Evolutionary conservation across 2,888 invertebrate species (phyloP).

Genomic region (Cotesia congregata): DNA sequence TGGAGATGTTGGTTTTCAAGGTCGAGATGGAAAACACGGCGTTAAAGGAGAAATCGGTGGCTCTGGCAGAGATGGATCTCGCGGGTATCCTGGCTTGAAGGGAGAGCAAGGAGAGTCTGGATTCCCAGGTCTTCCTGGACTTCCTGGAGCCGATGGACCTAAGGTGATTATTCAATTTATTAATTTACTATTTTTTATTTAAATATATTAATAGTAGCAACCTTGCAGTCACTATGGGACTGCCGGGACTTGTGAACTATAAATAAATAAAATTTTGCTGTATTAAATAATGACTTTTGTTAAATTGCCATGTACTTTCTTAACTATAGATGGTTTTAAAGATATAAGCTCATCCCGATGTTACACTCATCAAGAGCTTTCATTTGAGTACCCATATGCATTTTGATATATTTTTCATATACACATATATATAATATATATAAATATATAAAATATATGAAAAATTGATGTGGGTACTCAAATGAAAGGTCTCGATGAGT

Average conservation of each 20-base stretch:
- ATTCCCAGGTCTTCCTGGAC: slow-evolving; percentile 72
- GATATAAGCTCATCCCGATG: too few relatives aligned
- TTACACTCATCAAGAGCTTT: too few relatives aligned
- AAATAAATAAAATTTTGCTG: background rate
- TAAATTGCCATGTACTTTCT: too few relatives aligned
- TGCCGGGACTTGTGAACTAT: background rate
- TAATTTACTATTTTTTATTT: background rate
- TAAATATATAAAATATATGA: too few relatives aligned
- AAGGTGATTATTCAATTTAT: slow-evolving; percentile 50
- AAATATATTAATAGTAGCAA: background rate
- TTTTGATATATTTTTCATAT: too few relatives aligned
- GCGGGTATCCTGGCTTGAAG: slow-evolving; percentile 61
- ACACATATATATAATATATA: too few relatives aligned
- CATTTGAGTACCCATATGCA: too few relatives aligned
- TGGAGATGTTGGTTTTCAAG: slow-evolving; percentile 68
- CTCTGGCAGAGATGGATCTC: slow-evolving; percentile 61
- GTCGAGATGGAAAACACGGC: slow-evolving; percentile 62
- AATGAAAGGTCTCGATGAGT: too few relatives aligned
- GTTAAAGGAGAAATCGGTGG: slow-evolving; percentile 65
- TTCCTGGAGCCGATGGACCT: slow-evolving; percentile 63
- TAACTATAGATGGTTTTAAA: too few relatives aligned
- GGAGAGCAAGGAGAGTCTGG: slow-evolving; percentile 70
- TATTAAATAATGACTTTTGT: too few relatives aligned
- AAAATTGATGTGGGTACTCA: too few relatives aligned
- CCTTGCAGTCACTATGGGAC: background rate